phyloP scores from a whole-genome alignment of 2,797 vertebrate species.

The Chelonia mydas region DNA sequence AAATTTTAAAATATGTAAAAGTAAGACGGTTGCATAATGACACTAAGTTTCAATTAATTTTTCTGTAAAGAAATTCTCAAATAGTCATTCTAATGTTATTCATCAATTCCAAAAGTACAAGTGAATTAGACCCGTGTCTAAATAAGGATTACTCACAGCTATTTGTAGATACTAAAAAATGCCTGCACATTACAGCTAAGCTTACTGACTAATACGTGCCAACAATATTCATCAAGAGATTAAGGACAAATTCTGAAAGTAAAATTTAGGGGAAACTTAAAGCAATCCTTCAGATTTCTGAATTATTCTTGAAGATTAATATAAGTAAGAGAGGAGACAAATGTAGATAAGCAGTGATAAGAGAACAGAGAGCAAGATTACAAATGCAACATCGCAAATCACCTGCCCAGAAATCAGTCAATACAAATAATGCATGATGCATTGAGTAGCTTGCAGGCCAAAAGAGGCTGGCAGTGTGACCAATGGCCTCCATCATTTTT shows the following conservation, averaged over 20 bases:
- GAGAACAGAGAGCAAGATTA: not conserved
- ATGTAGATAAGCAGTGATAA: not conserved
- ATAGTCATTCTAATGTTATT: constrained; percentile 73
- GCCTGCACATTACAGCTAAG: constrained; percentile 65
- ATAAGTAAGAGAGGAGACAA: not conserved
- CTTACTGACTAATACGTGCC: constrained; percentile 67
- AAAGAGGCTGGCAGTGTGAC: not conserved
- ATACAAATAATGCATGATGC: not conserved
- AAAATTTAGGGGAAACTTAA: constrained; percentile 40
- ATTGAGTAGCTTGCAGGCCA: not conserved
- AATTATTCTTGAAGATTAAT: constrained; percentile 19
- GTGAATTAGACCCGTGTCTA: constrained; percentile 65
- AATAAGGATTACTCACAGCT: constrained; percentile 71
- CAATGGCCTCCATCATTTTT: not conserved
- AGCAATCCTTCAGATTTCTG: constrained; percentile 18
- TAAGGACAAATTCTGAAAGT: constrained; percentile 59
- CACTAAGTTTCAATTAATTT: constrained; percentile 70
- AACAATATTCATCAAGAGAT: constrained; percentile 63
- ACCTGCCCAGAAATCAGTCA: not conserved
- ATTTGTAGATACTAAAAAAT: constrained; percentile 67
- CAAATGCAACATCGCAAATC: not conserved
- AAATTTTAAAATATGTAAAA: constrained; percentile 66
- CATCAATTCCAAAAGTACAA: constrained; percentile 69
- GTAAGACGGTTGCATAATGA: constrained; percentile 55
- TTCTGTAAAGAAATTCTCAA: constrained; percentile 71